Evolutionary conservation across 2,797 vertebrate genomes (phyloP).

Genomic region (Manis javanica): DNA sequence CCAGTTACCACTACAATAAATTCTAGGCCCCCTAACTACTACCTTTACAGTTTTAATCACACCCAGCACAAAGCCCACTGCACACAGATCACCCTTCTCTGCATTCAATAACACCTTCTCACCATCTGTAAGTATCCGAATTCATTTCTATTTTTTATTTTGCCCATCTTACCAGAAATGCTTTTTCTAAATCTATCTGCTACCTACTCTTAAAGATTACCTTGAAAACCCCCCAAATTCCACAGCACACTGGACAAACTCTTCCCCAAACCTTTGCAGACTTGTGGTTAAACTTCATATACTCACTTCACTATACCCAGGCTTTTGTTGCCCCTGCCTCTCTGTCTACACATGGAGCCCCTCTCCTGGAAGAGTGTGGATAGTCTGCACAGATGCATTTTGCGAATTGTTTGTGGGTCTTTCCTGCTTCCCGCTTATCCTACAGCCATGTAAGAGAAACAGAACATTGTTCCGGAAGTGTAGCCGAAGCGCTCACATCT

Average conservation of each 20-base stretch:
- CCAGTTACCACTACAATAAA: neutral
- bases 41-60: neutral
- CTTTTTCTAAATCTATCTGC: neutral
- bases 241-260: neutral
- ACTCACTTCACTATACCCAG: neutral
- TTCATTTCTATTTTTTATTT: neutral
- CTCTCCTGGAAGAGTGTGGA: neutral
- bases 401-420: neutral
- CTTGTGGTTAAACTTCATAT: neutral
- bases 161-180: neutral
- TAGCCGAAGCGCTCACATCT: neutral
- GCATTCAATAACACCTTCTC: neutral
- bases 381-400: fast-evolving
- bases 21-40: neutral
- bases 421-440: neutral
- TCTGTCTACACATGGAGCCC: neutral
- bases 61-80: neutral
- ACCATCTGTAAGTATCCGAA: neutral
- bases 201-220: neutral
- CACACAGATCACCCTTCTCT: neutral
- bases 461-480: neutral
- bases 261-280: neutral
- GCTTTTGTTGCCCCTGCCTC: neutral
- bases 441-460: neutral
- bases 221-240: neutral